These are phyloP conservation scores for Lepidurus couesii DNA, from an alignment of 1,140 invertebrate species.

Conservation along the genomic window DNA sequence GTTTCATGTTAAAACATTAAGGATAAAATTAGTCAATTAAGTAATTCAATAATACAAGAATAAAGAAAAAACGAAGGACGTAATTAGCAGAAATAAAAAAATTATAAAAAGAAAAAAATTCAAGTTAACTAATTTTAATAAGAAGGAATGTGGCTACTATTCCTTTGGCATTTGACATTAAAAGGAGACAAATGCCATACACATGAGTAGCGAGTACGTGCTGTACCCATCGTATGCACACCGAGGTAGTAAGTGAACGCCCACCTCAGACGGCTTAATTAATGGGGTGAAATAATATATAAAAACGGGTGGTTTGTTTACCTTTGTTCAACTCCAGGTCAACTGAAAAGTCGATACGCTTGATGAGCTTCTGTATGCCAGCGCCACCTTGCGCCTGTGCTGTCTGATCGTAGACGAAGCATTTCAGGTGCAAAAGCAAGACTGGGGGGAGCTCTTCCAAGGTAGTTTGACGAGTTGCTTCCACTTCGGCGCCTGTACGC, in stretches of 20 bases:
- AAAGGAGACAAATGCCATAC: slow-evolving; percentile 6
- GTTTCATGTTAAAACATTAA: too few relatives aligned
- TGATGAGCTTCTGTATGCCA: slow-evolving; percentile 70
- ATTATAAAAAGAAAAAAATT: background rate
- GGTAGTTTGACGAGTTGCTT: slow-evolving; percentile 77
- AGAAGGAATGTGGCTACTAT: background rate
- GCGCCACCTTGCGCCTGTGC: slow-evolving; percentile 54
- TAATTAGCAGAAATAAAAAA: background rate
- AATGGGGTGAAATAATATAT: background rate
- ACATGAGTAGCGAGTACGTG: slow-evolving; percentile 7
- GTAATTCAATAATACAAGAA: too few relatives aligned
- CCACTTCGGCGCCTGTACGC: slow-evolving; percentile 71
- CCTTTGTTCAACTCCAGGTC: slow-evolving; percentile 84
- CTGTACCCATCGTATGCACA: slow-evolving; percentile 13
- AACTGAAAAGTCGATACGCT: slow-evolving; percentile 78
- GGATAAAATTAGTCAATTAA: too few relatives aligned
- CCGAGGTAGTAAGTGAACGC: background rate
- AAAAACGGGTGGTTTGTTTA: slow-evolving; percentile 47
- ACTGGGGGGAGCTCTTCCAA: slow-evolving; percentile 80
- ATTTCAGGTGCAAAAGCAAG: slow-evolving; percentile 74
- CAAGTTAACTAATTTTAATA: background rate
- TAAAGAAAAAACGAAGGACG: too few relatives aligned
- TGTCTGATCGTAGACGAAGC: slow-evolving; percentile 74
- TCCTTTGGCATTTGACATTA: background rate
- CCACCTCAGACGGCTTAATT: slow-evolving; percentile 17